Evolutionary conservation across 2,888 invertebrate species (phyloP), one percentile per base, ranked within the genome.

Genomic region (Drosophila glabriapex): DNA sequence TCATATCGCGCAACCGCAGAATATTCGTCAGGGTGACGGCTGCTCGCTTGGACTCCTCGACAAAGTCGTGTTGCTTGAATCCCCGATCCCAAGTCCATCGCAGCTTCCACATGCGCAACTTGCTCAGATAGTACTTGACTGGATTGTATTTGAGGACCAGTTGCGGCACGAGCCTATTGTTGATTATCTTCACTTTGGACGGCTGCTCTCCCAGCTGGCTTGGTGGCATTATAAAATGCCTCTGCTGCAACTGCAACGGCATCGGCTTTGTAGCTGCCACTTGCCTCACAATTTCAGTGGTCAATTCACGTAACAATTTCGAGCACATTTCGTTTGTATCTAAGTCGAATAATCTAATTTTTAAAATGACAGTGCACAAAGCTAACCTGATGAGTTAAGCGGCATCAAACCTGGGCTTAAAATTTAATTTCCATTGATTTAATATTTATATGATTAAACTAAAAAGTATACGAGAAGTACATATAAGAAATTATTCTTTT

Each of bases 61-160:
- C 29, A 43, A 83, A 83, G 2, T 68, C 59, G 0, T 22, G 14
- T 62, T 80, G 75, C 12, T 63, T 67, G 14, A 82, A 83, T 9
- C 56, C 35, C 9, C 49, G 69, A 52, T 84, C 85, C 85, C 82
- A 83, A 2, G 74, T 84, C 82, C 82, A 84, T 4, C 61, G 65
- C 2, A 82, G 64, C 59, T 77, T 68, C 58, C 66, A 65, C 82
- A 83, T 68, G 12, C 80, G 69, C 33, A 84, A n/a, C 59, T 76
- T 83, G 10, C 82, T 83, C 41, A 82, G 37, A 39, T 77, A 85
- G 22, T 83, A 82, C 50, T 82, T 82, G 0, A 82, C 1, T 0
- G 55, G 76, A 43, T 63, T 83, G 46, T 82, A 82, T 25, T 73
- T 76, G 4, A 68, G 65, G 3, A 79, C 58, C 3, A 83, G 37